Base-by-base conservation (phyloP, 64 coral and sea anemone genomes). In the Platygyra sinensis region DNA sequence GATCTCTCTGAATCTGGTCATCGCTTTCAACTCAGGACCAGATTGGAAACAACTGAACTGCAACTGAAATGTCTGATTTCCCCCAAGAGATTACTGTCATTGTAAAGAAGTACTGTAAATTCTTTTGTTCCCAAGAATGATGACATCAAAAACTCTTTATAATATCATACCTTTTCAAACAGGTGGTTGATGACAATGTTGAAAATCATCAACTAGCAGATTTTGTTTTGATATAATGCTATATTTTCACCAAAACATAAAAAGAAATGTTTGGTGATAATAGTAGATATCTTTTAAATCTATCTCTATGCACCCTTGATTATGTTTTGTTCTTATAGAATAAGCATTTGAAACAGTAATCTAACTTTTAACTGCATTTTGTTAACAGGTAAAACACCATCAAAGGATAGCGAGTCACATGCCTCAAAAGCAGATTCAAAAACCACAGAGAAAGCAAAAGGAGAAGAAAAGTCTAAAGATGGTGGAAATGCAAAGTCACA, bases 391-490 rank as follows among this genome's bases (percentile, higher is more conserved):
- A 85, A 85, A 52, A 72, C 22, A n/a, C 10, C 79, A 33, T 20
- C 79, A 8, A 85, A 85, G 62, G 81, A 85, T 67, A 71, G 62
- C 71, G 81, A 85, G n/a, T 67, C 33, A 1, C 65, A 85, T 64
- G 36, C 63, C 3, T 67, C 36, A 29, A 85, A 85, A 71, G 81
- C 69, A 51, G 80, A 75, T 49, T 27, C 51, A 1, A 75, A 91
- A 73, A 19, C 72, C 76, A 11, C 67, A 74, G 33, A 93, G 16
- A 83, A 98, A 64, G 59, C 42, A 10, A 91, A 86, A 39, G 73
- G 27, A 59, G 90, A 93, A 24, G 88, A 87, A 15, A 99, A 93
- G 73, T 13, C 86, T 18, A 80, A 88, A 71, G 94, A 88, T n/a
- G 86, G 74, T 24, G 72, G 72, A 24, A 17, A 16, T 74, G 27